Percentiles rank a stretch among this genome's conserved stretches.
Conservation (phyloP, 2,888 invertebrate genomes). For the Altica lythri region DNA sequence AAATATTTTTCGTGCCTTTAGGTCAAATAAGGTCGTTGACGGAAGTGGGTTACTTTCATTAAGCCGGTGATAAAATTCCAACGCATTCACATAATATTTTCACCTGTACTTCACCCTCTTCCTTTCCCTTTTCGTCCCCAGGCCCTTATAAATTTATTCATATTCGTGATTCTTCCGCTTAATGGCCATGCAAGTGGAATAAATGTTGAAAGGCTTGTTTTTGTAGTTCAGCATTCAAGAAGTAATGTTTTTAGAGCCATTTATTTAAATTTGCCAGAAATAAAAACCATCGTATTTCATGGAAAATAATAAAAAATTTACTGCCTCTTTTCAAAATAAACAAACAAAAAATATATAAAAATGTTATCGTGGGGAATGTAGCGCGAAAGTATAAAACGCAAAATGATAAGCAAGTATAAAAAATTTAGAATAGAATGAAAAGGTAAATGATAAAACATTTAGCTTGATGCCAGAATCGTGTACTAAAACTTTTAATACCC, state of each 20-base stretch:
- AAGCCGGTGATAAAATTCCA: constrained; percentile 32
- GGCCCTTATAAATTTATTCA: constrained; percentile 23
- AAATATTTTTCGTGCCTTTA: constrained; percentile 18
- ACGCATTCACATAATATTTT: constrained; percentile 18
- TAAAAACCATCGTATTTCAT: constrained; percentile 11
- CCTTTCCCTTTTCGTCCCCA: constrained; percentile 10
- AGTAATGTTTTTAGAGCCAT: constrained; percentile 14
- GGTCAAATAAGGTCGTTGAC: constrained; percentile 22
- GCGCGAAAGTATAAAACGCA: not conserved
- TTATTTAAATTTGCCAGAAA: constrained; percentile 18
- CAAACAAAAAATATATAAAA: constrained; percentile 8
- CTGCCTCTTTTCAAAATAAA: constrained; percentile 1
- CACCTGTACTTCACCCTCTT: constrained; percentile 20
- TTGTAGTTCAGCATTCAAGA: constrained; percentile 9
- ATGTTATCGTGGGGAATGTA: not conserved
- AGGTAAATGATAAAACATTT: constrained; percentile 2
- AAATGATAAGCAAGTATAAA: not conserved
- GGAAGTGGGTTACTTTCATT: constrained; percentile 31
- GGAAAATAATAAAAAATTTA: constrained; percentile 2
- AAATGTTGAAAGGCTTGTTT: constrained; percentile 9
- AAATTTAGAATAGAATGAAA: not conserved
- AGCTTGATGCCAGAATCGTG: not conserved
- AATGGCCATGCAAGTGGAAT: constrained; percentile 14
- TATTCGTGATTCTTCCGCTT: constrained; percentile 18
- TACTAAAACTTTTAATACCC: not conserved